These are phyloP conservation scores for Erinaceus europaeus DNA, from an alignment of 2,113 vertebrate species.

Conservation along the genomic window DNA sequence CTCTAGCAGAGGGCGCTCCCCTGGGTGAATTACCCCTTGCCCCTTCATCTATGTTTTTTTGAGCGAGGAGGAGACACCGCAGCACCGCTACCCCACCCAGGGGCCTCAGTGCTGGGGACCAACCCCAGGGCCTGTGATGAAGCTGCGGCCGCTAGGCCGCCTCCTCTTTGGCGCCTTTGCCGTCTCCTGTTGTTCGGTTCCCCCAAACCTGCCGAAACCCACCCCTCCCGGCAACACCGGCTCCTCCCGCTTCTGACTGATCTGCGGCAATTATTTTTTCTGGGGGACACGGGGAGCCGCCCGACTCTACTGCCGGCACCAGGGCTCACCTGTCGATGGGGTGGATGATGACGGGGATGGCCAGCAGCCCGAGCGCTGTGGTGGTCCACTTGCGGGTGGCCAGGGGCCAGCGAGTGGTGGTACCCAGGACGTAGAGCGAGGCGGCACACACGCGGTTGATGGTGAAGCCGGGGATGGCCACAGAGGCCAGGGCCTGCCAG, in stretches of 20 bases:
- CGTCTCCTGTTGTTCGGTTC: not conserved
- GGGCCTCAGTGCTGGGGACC: too few relatives aligned
- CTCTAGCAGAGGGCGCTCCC: too few relatives aligned
- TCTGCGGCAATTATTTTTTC: not conserved
- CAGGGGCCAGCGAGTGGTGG: conserved; percentile 89
- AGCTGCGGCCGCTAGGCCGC: too few relatives aligned
- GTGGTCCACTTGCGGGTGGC: conserved; percentile 93
- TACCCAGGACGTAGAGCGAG: conserved; percentile 89
- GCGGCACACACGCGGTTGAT: conserved; percentile 94
- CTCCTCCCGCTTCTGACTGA: not conserved
- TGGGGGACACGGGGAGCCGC: too few relatives aligned
- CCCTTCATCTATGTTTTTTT: too few relatives aligned
- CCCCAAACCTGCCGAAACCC: not conserved
- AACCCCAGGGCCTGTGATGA: too few relatives aligned
- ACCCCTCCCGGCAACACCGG: not conserved
- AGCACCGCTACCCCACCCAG: too few relatives aligned
- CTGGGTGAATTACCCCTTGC: too few relatives aligned
- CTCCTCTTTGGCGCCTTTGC: too few relatives aligned
- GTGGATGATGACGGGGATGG: conserved; percentile 94
- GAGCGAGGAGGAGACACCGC: too few relatives aligned
- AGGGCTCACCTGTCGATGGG: conserved; percentile 97
- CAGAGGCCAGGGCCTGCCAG: conserved; percentile 96
- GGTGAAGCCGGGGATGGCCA: conserved; percentile 94
- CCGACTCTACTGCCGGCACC: too few relatives aligned
- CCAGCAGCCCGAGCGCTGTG: conserved; percentile 91